These are phyloP conservation scores for Mythimna albipuncta DNA, from an alignment of 2,888 invertebrate genomes.

Conservation along the genomic window DNA sequence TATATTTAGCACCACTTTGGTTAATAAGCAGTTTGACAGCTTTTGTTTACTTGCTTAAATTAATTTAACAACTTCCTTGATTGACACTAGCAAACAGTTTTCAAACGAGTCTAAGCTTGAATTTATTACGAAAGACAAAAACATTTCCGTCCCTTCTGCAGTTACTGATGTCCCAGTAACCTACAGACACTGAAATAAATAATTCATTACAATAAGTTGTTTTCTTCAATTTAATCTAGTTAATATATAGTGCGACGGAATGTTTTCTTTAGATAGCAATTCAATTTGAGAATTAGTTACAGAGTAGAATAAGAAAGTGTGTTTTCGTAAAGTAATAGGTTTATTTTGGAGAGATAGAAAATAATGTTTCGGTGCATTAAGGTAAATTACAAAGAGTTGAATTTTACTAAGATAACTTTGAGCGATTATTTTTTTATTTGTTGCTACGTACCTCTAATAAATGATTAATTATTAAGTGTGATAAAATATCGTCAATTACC, in stretches of 20 bases:
- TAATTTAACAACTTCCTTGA: conserved; percentile 26
- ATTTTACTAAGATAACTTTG: neutral
- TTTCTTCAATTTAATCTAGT: conserved; percentile 38
- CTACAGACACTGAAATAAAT: conserved; percentile 26
- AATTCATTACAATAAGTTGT: conserved; percentile 41
- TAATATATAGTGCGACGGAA: conserved; percentile 31
- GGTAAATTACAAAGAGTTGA: neutral
- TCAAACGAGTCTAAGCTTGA: conserved; percentile 12
- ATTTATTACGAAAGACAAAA: conserved; percentile 5
- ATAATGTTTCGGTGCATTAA: neutral
- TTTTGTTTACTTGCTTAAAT: conserved; percentile 16
- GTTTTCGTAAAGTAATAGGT: neutral
- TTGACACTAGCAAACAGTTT: conserved; percentile 12
- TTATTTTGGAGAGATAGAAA: conserved; percentile 12
- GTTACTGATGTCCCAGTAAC: conserved; percentile 9
- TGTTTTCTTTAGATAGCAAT: conserved; percentile 31
- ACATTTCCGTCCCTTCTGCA: neutral
- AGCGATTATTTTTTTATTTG: neutral
- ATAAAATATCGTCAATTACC: too few relatives aligned
- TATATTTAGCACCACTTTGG: conserved; percentile 5
- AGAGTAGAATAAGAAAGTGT: conserved; percentile 6
- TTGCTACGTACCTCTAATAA: too few relatives aligned
- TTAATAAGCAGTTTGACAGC: conserved; percentile 36
- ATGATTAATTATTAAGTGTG: too few relatives aligned
- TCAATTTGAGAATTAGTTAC: conserved; percentile 32